phyloP scores from a whole-genome alignment of 1,140 invertebrate genomes.

The Pantala flavescens region DNA sequence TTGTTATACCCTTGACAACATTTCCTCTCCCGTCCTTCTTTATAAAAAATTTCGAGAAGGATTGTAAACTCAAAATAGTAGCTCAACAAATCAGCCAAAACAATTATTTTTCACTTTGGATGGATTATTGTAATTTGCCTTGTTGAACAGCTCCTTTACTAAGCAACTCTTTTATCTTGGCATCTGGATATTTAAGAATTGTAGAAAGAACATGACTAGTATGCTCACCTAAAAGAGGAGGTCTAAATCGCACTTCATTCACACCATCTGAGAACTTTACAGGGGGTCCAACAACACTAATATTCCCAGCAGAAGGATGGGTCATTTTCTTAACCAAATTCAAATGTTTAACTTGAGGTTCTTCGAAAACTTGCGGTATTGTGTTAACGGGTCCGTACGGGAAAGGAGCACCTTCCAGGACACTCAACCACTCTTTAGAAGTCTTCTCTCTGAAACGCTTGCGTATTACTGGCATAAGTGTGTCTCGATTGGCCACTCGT shows the following conservation, averaged over 20 bases:
- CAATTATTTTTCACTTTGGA: too few relatives aligned
- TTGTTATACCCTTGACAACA: too few relatives aligned
- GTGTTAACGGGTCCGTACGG: slow-evolving; percentile 85
- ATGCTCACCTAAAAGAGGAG: slow-evolving; percentile 79
- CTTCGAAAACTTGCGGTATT: slow-evolving; percentile 70
- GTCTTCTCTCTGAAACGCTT: slow-evolving; percentile 52
- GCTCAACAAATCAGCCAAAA: too few relatives aligned
- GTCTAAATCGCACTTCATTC: slow-evolving; percentile 60
- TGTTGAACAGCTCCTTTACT: slow-evolving; percentile 43
- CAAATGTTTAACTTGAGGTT: slow-evolving; percentile 70
- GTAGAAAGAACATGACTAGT: slow-evolving; percentile 62
- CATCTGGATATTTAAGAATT: slow-evolving; percentile 54
- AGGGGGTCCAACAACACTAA: slow-evolving; percentile 77
- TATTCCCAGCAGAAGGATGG: slow-evolving; percentile 55
- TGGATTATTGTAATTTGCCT: too few relatives aligned
- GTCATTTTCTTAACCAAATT: slow-evolving; percentile 63
- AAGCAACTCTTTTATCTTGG: slow-evolving; percentile 47
- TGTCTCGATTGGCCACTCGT: slow-evolving; percentile 65
- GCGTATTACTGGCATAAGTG: slow-evolving; percentile 52
- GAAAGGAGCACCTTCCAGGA: slow-evolving; percentile 64
- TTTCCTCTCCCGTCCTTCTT: too few relatives aligned
- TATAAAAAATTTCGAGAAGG: too few relatives aligned
- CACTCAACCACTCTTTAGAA: slow-evolving; percentile 62
- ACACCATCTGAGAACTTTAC: slow-evolving; percentile 63
- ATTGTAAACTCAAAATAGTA: too few relatives aligned